Percentiles rank a stretch among this genome's conserved stretches.
Evolutionary conservation across 2,888 invertebrate genomes (phyloP).

Genomic region (Leptopilina syphax): DNA sequence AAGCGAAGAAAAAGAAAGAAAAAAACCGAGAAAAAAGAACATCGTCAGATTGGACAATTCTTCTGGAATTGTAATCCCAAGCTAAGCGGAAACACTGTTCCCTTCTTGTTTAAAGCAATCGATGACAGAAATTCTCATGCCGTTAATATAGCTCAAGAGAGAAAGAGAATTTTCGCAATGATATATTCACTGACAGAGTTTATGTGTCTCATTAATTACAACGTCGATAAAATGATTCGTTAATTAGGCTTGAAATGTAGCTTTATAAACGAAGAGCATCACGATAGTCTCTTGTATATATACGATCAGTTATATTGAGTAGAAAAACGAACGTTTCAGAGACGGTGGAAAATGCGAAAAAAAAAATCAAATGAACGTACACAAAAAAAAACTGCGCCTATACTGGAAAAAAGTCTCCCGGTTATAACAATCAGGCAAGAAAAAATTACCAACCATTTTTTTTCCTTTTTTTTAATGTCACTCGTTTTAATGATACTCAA

Average conservation of each 20-base stretch:
- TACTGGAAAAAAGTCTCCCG: slow-evolving; percentile 26
- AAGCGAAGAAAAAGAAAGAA: not conserved
- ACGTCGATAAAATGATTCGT: slow-evolving; percentile 71
- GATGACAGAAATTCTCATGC: slow-evolving; percentile 45
- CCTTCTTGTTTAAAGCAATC: slow-evolving; percentile 50
- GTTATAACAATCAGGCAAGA: slow-evolving; percentile 21
- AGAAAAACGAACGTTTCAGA: slow-evolving; percentile 59
- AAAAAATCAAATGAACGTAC: slow-evolving; percentile 5
- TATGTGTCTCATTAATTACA: slow-evolving; percentile 68
- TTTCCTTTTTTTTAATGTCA: slow-evolving; percentile 2
- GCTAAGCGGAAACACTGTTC: slow-evolving; percentile 44
- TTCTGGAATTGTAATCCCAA: slow-evolving; percentile 12
- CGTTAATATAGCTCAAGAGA: slow-evolving; percentile 46
- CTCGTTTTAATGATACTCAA: slow-evolving; percentile 27
- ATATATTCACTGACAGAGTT: slow-evolving; percentile 63
- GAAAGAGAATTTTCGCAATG: slow-evolving; percentile 49
- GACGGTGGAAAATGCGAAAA: slow-evolving; percentile 48
- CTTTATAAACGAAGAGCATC: slow-evolving; percentile 66
- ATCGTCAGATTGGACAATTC: slow-evolving; percentile 29
- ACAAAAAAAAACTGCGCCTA: slow-evolving; percentile 16
- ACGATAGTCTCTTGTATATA: slow-evolving; percentile 71
- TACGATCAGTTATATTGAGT: slow-evolving; percentile 64
- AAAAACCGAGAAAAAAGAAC: not conserved
- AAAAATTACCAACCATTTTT: slow-evolving; percentile 28
- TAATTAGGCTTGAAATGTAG: slow-evolving; percentile 72